phyloP scores from a whole-genome alignment of 2,797 vertebrate species.

The Pseudochromis fuscus region DNA sequence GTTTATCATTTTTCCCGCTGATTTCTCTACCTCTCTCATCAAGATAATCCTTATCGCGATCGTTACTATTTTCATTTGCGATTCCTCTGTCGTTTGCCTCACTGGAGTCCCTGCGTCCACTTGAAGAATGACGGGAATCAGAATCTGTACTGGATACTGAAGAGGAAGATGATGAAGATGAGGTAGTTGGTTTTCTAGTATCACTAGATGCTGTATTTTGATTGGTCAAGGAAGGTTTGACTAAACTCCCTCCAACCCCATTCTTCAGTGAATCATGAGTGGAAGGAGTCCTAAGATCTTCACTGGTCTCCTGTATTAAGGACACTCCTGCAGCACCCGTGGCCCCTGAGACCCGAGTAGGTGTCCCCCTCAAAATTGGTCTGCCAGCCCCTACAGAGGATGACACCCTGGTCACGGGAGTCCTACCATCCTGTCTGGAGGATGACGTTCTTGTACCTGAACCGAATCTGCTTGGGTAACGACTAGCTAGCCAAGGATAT shows the following conservation, averaged over 20 bases:
- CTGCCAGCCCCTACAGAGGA: slow-evolving; percentile 79
- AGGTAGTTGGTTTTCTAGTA: slow-evolving; percentile 64
- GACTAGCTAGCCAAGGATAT: slow-evolving; percentile 66
- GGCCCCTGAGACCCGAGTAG: slow-evolving; percentile 72
- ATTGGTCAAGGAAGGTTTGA: slow-evolving; percentile 69
- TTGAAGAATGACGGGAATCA: slow-evolving; percentile 52
- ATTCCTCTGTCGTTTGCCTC: slow-evolving; percentile 50
- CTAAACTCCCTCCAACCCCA: slow-evolving; percentile 43
- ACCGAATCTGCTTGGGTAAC: slow-evolving; percentile 68
- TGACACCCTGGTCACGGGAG: slow-evolving; percentile 72
- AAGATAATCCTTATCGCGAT: slow-evolving; percentile 65
- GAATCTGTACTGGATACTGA: slow-evolving; percentile 57
- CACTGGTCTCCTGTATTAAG: slow-evolving; percentile 76
- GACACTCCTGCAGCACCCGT: slow-evolving; percentile 71
- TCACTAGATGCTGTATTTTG: slow-evolving; percentile 46
- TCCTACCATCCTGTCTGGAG: slow-evolving; percentile 72
- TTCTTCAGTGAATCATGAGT: slow-evolving; percentile 73
- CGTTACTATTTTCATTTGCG: slow-evolving; percentile 53
- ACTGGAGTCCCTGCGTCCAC: slow-evolving; percentile 65
- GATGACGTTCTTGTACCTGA: slow-evolving; percentile 54
- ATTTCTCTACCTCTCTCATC: slow-evolving; percentile 59
- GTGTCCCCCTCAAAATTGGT: slow-evolving; percentile 64
- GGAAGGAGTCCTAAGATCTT: slow-evolving; percentile 67
- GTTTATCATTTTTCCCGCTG: slow-evolving; percentile 62
- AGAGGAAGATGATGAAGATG: slow-evolving; percentile 36